A percentile compares a stretch with the other conserved stretches of the same genome.
phyloP scores from a whole-genome alignment of 2,888 invertebrate species.

The Plutella xylostella region DNA sequence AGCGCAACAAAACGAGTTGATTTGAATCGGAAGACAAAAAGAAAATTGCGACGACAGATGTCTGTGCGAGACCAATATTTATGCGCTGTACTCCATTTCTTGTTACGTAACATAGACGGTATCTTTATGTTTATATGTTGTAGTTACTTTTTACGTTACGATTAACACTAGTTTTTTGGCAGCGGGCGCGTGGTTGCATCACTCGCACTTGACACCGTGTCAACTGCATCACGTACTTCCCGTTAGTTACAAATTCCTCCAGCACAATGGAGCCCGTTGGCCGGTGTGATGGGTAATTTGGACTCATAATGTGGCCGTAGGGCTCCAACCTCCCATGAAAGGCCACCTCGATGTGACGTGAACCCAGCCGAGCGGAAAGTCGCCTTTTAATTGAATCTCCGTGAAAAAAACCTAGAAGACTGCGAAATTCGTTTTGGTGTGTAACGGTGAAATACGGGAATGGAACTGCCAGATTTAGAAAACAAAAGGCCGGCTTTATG shows the following conservation, averaged over 20 bases:
- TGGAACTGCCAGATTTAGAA: neutral
- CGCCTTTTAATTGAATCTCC: constrained; percentile 42
- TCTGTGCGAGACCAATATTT: too few species aligned
- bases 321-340: constrained; percentile 30
- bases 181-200: too few species aligned
- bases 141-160: too few species aligned
- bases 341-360: constrained; percentile 27
- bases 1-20: too few species aligned
- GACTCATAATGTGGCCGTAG: constrained; percentile 39
- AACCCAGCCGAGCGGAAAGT: constrained; percentile 36
- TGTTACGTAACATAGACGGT: too few species aligned
- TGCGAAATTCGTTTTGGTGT: neutral
- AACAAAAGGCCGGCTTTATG: neutral
- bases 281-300: constrained; percentile 43
- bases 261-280: constrained; percentile 40
- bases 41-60: too few species aligned
- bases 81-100: too few species aligned
- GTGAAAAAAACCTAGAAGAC: constrained; percentile 25
- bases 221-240: constrained; percentile 18
- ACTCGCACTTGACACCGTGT: neutral
- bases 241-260: constrained; percentile 50
- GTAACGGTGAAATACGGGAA: neutral
- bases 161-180: too few species aligned
- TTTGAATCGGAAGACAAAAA: too few species aligned
- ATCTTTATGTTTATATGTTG: too few species aligned